Base-by-base conservation (phyloP, 1,140 invertebrate genomes). In the Cyphomyrmex costatus region DNA sequence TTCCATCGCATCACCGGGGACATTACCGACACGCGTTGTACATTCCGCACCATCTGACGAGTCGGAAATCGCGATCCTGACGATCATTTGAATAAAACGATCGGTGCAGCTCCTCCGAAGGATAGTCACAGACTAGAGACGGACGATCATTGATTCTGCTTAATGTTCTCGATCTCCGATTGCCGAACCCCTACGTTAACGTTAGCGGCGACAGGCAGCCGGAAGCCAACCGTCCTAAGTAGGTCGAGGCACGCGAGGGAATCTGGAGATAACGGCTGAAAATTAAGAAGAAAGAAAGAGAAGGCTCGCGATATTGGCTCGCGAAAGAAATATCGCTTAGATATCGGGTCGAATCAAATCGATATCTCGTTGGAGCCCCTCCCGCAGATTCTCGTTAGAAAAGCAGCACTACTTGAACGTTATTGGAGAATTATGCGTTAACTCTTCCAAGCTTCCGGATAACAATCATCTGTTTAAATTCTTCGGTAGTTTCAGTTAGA, bases 71-170 rank as follows among this genome's bases (percentile, higher is more conserved):
- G 77, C 86, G 88, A 78, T n/a, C 77, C 42, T 27, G 7, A 61
- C 74, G 89, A 88, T 90, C 88, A 79, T 90, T 90, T 90, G 89
- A 90, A 90, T 90, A 58, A 90, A 90, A 77, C 85, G 86, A 90
- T 88, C 89, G 83, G 36, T 42, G 30, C 60, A 70, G 80, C 80
- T 90, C 33, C 49, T 21, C 1, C 63, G 70, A 66, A 84, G 83
- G 56, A 36, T 1, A 21, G 53, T 8, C 60, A 53, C 30, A n/a
- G 16, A 3, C 0, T 21, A 42, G 33, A 80, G 68, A 86, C 49
- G 60, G 79, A 33, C 68, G 73, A 71, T 88, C 88, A 82, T 86
- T 88, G 88, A 90, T 90, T 90, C 71, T 36, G 58, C 82, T 85
- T 88, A 90, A 89, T 65, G 86, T 78, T 63, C 42, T 49, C 33